phyloP scores from a whole-genome alignment of 2,797 vertebrate genomes.

The Microctenopoma steveboyesi region DNA sequence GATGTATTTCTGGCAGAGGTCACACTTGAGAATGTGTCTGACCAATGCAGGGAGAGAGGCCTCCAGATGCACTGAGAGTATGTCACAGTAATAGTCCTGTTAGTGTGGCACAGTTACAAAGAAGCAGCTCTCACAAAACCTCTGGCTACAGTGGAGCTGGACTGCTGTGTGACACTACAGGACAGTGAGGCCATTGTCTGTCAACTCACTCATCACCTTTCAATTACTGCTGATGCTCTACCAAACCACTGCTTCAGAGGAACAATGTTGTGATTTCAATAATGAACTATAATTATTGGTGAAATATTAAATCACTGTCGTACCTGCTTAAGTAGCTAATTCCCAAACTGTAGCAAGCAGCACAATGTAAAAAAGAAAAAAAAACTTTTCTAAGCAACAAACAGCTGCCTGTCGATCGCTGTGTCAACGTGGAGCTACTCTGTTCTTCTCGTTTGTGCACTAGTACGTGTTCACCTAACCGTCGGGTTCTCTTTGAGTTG shows the following conservation, averaged over 20 bases:
- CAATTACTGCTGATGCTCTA: conserved; percentile 50
- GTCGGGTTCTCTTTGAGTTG: no score
- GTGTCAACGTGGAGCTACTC: no score
- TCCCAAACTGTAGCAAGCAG: no score
- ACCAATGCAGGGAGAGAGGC: conserved; percentile 52
- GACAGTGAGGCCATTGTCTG: conserved; percentile 71
- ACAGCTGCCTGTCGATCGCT: no score
- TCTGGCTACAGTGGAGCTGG: conserved; percentile 66
- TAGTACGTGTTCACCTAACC: no score
- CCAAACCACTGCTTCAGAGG: conserved; percentile 50
- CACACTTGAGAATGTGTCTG: conserved; percentile 57
- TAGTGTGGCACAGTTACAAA: conserved; percentile 67
- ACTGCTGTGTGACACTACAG: conserved; percentile 56
- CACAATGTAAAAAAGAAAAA: no score
- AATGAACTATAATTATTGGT: conserved; percentile 33
- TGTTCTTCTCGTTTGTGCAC: no score
- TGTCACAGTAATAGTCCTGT: conserved; percentile 71
- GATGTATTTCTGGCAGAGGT: conserved; percentile 53
- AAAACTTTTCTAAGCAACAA: no score
- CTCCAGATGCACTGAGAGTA: conserved; percentile 60
- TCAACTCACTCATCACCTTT: conserved; percentile 69
- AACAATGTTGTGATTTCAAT: conserved; percentile 23
- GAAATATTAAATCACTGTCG: no score
- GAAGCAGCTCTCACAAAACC: conserved; percentile 59
- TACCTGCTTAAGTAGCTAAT: no score